phyloP scores from a whole-genome alignment of 2,113 vertebrate species.

The Rhinolophus sinicus region DNA sequence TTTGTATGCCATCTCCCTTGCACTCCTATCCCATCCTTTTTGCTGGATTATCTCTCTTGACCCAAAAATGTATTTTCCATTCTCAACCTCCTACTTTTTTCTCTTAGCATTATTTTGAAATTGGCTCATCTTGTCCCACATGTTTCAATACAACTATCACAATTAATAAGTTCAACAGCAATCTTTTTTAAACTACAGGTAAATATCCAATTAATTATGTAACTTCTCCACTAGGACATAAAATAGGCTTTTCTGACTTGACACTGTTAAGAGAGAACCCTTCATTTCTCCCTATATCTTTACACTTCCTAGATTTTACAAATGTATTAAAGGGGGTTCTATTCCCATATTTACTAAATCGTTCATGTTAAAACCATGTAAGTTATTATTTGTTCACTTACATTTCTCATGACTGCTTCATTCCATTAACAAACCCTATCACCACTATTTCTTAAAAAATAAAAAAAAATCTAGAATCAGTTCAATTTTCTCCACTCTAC shows the following conservation, averaged over 20 bases:
- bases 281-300: neutral
- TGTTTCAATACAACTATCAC: neutral
- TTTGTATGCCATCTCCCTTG: neutral
- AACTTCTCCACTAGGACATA: neutral
- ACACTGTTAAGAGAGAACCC: neutral
- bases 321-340: neutral
- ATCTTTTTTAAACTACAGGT: neutral
- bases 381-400: neutral
- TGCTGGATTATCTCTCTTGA: fast-evolving
- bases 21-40: neutral
- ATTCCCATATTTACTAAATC: neutral
- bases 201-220: neutral
- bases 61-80: neutral
- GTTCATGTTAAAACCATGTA: neutral
- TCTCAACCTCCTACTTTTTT: neutral
- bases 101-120: neutral
- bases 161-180: neutral
- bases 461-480: neutral
- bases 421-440: neutral
- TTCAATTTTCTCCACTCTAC: neutral
- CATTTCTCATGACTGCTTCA: neutral
- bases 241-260: neutral
- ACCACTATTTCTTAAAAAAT: neutral
- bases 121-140: neutral
- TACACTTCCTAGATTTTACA: neutral